A percentile compares a stretch with the other conserved stretches of the same genome.
Conservation (phyloP, 2,113 vertebrate genomes). For the Condylura cristata region DNA sequence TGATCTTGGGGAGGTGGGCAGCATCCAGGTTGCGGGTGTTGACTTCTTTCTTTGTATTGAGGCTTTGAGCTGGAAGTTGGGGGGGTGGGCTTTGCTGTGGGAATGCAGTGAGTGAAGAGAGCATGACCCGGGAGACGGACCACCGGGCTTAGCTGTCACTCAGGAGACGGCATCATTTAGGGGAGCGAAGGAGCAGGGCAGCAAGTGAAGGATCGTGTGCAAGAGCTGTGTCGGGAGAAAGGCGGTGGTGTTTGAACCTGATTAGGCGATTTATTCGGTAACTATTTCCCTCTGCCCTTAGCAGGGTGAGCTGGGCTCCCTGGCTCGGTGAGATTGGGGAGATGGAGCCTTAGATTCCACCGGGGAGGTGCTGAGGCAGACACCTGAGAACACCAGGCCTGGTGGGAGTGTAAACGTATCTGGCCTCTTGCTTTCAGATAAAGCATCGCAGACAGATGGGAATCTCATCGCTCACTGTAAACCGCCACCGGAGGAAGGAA, state of each 20-base stretch:
- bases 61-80: background rate
- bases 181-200: background rate
- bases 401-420: slow-evolving; percentile 13
- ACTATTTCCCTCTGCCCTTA: background rate
- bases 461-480: slow-evolving; percentile 37
- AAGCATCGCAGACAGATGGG: slow-evolving; percentile 44
- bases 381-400: slow-evolving; percentile 41
- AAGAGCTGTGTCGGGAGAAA: slow-evolving; percentile 20
- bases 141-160: no score
- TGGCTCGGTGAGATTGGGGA: background rate
- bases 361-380: slow-evolving; percentile 21
- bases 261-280: slow-evolving; percentile 15
- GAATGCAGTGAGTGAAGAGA: background rate
- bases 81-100: background rate
- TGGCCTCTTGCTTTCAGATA: slow-evolving; percentile 42
- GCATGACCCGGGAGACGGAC: no score
- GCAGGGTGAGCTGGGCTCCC: background rate
- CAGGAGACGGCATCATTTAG: no score
- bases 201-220: background rate
- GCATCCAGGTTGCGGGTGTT: background rate
- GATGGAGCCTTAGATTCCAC: slow-evolving; percentile 7
- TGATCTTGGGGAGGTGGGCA: background rate
- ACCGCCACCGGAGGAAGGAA: slow-evolving; percentile 7
- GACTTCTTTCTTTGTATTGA: background rate
- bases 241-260: background rate